Base-by-base conservation (phyloP, 2,113 vertebrate genomes). In the Heteronetta atricapilla region DNA sequence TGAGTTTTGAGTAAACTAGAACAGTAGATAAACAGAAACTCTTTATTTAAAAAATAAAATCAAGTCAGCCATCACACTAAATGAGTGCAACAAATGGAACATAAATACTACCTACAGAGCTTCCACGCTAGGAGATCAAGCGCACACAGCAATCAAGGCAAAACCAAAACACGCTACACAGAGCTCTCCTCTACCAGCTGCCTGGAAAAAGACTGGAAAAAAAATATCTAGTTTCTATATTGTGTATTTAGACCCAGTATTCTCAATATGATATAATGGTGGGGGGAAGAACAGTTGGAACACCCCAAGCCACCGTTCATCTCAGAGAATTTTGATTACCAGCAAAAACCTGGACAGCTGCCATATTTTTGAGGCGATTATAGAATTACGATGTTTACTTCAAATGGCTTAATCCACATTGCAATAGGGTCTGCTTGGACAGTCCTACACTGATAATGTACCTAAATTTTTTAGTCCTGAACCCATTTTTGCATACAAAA, bases 1-100 rank as follows among this genome's bases (percentile, higher is more conserved):
- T 42, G 17, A 92, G 79, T 77, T 94, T 59, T 80, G 63, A 84
- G 88, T 96, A 83, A 93, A 93, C 62, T 2, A 48, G 40, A 89
- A 81, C n/a, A 80, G 91, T 3, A 94, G 56, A 84, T 74, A 82
- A 86, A 89, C 42, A 85, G 63, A 76, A 81, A 73, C 14, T 82
- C 28, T 88, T 91, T 92, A 50, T 64, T 78, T 26, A 36, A 26
- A 36, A 58, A 64, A n/a, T 40, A 50, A 33, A 42, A 34, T 13
- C 17, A 53, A 64, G 38, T 63, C 77, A 62, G 67, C 31, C 66
- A 79, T 72, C 40, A 21, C 2, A 63, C 13, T 59, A 77, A 88
- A 36, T 13, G 11, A 96, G 11, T 10, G 18, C 48, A 81, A 83
- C 74, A 91, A 89, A 72, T 26, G 19, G 38, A 58, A 75, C 3